Conservation (phyloP, 2,797 vertebrate species). For the Spatula clypeata region DNA sequence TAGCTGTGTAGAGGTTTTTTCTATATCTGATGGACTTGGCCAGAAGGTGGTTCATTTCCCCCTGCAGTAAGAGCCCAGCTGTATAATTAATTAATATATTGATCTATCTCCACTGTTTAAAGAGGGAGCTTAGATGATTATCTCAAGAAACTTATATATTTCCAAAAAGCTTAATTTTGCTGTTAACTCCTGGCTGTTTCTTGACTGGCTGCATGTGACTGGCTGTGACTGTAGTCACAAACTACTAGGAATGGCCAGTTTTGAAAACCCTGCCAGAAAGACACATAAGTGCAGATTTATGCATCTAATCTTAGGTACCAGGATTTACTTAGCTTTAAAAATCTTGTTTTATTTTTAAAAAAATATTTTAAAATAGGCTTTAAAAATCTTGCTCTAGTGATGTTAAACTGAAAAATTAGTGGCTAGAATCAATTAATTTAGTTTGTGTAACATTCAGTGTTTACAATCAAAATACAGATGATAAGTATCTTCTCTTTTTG, state of each 20-base stretch:
- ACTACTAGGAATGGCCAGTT: neutral
- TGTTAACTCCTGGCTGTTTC: neutral
- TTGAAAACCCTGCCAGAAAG: neutral
- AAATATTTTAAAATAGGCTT: neutral
- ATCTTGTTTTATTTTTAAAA: neutral
- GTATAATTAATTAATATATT: neutral
- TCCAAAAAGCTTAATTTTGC: constrained; percentile 8
- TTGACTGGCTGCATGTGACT: neutral
- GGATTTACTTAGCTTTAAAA: neutral
- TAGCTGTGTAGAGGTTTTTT: neutral
- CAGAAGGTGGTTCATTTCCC: neutral
- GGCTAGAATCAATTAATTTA: neutral
- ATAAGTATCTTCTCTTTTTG: neutral
- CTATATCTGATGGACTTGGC: neutral
- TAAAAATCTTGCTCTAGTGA: neutral
- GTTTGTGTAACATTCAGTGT: neutral
- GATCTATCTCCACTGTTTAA: neutral
- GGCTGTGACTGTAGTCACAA: neutral
- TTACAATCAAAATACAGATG: neutral
- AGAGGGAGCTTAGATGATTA: neutral
- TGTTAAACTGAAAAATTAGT: neutral
- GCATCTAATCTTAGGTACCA: neutral
- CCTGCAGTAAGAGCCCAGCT: neutral
- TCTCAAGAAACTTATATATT: neutral
- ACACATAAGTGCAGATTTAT: neutral